phyloP scores from a whole-genome alignment of 1,140 invertebrate genomes.

The Macrobrachium rosenbergii region DNA sequence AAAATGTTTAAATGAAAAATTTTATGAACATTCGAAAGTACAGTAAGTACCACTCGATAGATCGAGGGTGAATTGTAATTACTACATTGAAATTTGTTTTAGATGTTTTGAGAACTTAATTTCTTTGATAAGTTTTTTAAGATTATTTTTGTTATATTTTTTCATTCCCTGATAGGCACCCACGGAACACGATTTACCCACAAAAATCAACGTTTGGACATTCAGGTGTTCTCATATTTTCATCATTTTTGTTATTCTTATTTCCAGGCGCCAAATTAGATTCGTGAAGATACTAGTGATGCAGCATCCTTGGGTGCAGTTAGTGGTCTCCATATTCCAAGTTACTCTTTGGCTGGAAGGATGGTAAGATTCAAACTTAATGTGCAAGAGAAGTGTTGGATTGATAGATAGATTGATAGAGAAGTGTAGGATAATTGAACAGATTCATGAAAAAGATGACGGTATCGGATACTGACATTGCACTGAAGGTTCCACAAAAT shows the following conservation, averaged over 20 bases:
- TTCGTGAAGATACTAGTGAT: slow-evolving; percentile 56
- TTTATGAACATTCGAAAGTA: too few relatives aligned
- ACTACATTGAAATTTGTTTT: too few relatives aligned
- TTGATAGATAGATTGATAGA: background rate
- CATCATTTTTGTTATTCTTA: background rate
- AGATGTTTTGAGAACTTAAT: too few relatives aligned
- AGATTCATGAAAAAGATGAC: background rate
- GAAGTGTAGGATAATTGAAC: background rate
- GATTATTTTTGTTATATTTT: too few relatives aligned
- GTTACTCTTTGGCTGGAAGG: slow-evolving; percentile 60
- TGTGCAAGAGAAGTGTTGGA: background rate
- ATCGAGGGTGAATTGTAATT: too few relatives aligned
- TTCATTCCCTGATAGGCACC: too few relatives aligned
- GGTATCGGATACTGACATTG: background rate
- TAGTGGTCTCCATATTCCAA: slow-evolving; percentile 57
- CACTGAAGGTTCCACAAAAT: background rate
- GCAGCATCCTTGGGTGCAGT: slow-evolving; percentile 62
- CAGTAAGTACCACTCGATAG: too few relatives aligned
- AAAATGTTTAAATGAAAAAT: too few relatives aligned
- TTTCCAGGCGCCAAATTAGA: slow-evolving; percentile 54
- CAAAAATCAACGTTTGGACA: too few relatives aligned
- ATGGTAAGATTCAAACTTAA: slow-evolving; percentile 43
- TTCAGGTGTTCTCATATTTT: background rate
- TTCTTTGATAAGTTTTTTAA: too few relatives aligned
- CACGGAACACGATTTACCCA: too few relatives aligned